Base-by-base conservation (phyloP, 2,113 vertebrate species). In the Halcyon malimbica region DNA sequence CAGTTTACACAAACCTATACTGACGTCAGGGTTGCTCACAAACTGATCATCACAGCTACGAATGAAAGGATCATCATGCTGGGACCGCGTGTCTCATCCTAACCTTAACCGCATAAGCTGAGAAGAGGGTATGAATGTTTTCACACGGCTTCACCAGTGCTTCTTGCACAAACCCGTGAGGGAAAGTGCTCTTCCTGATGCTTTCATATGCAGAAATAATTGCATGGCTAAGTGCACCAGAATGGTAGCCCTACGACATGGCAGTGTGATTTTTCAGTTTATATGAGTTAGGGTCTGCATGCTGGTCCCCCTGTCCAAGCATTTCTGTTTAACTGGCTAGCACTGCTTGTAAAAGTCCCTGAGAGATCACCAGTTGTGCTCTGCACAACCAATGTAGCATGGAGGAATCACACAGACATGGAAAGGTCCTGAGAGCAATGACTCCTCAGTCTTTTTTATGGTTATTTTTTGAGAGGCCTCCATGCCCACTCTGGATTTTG, bases 21-120 rank as follows among this genome's bases (percentile, higher is more conserved):
- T 81, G 92, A 60, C 79, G 70, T 48, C 56, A 81, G 64, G 68
- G 77, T 56, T 95, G 88, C 76, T 95, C 92, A 92, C 46, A 78
- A 78, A 44, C 35, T 44, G 82, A 83, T 92, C 76, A 51, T 35
- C 8, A 2, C 69, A 67, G 10, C 28, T 74, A 63, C 42, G 82
- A 90, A 57, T 65, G 59, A 68, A 41, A 85, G 16, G 39, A 80
- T 88, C 28, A 20, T 91, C 21, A 20, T 85, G 20, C 31, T 3
- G 2, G 70, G 39, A 82, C 53, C 42, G 54, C 2, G 0, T 15
- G 28, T 50, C 48, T 24, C 53, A 78, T 78, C 46, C 37, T 31
- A 48, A 39, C 29, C 26, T 75, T 78, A 62, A 20, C 18, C 46
- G 15, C 41, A 46, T 23, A 46, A 91, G 10, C 25, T 2, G 4